Base-by-base conservation (phyloP, 1,140 invertebrate species). In the Trissolcus basalis region DNA sequence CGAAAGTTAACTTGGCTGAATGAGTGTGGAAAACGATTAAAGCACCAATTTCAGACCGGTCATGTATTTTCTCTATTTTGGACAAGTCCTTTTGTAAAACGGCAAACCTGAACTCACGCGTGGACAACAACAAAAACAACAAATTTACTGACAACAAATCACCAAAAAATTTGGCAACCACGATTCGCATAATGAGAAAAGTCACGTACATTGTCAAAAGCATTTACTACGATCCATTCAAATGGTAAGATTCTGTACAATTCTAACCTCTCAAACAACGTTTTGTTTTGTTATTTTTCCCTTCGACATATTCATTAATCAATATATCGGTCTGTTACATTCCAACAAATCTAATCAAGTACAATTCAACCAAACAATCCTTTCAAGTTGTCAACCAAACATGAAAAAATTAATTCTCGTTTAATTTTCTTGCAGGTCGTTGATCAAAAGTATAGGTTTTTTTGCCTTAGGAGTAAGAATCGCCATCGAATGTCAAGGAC, bases 361-460 rank as follows among this genome's bases (percentile, higher is more conserved):
- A 43, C 6, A 4, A 6, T 43, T 43, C 8, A 19, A 56, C 11
- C 39, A n/a, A 0, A n/a, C 32, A 63, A 58, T 19, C 45, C 32
- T 39, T 44, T 35, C 51, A 58, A 3, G 19, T 3, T 6, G 6
- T 27, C 19, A 27, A 27, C 19, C 1, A 27, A 27, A 27, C 19
- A 27, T n/a, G 10, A 35, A 6, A 9, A 39, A 11, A 39, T 3
- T 39, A 3, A 11, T 39, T 9, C 3, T 39, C n/a, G n/a, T 9
- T 39, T 39, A 8, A 50, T 39, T 53, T 71, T 15, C 72, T 88
- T 90, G 53, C 85, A 93, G 93, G 93, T 92, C 92, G 75, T 56
- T 93, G 11, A 89, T 93, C 12, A 93, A 93, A 85, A 93, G 92
- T 82, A 88, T 93, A 49, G 91, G 90, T 41, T 88, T 93, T 73